Evolutionary conservation across 2,888 invertebrate genomes (phyloP), one percentile per base, ranked within the genome.

Genomic region (Drosophila flavopinicola): DNA sequence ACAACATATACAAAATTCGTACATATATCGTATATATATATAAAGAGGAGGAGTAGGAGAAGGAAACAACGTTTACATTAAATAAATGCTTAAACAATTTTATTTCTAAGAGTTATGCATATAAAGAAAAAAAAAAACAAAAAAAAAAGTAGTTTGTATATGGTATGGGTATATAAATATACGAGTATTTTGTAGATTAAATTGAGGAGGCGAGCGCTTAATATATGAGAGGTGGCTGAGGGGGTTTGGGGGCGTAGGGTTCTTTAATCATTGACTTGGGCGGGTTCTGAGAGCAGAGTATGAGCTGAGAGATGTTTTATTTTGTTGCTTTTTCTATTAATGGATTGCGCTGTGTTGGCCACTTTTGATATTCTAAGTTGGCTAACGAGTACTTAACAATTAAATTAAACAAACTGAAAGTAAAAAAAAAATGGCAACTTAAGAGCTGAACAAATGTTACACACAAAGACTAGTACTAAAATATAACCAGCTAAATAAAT

Each of bases 21-120:
- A 66, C 10, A 53, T 41, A 38, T 11, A 29, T 45, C 45, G 48
- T 37, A 53, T 47, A 9, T 30, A 30, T 30, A 20, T 30, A 44
- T 11, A 9, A 35, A 13, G n/a, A 35, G 32, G 59, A 53, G 30
- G 15, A 44, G 24, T 17, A 33, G 44, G 29, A 24, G 13, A 35
- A 42, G 27, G 42, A 39, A 52, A 70, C 56, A 69, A 78, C 78
- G 61, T 57, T 83, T 78, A 78, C 79, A 48, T 60, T 60, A 69
- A 77, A 61, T 49, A 67, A 80, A 73, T 58, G 75, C 75, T 67
- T 72, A 72, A 75, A 72, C 25, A 58, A 73, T 58, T 63, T 29
- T 64, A 64, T 56, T 38, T 52, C 74, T 74, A 67, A 54, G 33
- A 70, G 6, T 49, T 45, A 68, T 49, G 49, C 38, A 57, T 48